A percentile compares a stretch with the other conserved stretches of the same genome.
Evolutionary conservation across 2,113 vertebrate genomes (phyloP).

Genomic region (Macroglossus sobrinus): DNA sequence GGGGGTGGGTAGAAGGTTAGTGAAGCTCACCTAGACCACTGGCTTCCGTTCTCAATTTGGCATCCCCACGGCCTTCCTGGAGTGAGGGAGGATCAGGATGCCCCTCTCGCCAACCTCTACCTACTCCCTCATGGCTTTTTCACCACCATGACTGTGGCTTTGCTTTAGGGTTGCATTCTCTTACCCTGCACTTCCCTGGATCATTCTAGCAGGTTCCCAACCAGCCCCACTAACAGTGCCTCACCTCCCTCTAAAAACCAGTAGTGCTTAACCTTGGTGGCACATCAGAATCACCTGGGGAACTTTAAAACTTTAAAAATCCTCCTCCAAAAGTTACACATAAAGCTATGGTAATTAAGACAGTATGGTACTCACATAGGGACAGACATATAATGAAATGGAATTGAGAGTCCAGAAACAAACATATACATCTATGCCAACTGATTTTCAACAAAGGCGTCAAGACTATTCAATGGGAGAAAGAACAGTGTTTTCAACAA

Average conservation of each 20-base stretch:
- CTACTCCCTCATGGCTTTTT: background rate
- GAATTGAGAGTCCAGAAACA: background rate
- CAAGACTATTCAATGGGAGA: too few species aligned
- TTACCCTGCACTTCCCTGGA: too few species aligned
- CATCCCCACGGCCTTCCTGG: background rate
- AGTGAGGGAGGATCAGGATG: background rate
- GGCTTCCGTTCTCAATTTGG: background rate
- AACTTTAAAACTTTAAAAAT: background rate
- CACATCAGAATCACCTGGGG: background rate
- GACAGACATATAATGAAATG: rapidly evolving
- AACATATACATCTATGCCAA: rapidly evolving
- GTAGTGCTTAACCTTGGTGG: rapidly evolving
- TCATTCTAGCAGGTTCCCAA: background rate
- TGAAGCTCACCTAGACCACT: background rate
- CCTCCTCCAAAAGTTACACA: background rate
- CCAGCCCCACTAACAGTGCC: background rate
- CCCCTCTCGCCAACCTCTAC: background rate
- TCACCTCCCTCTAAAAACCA: background rate
- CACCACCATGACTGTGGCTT: background rate
- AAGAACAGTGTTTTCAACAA: background rate
- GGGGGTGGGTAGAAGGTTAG: background rate
- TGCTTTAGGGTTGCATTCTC: background rate
- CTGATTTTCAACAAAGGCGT: background rate
- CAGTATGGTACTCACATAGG: background rate
- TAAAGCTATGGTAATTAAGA: background rate